Base-by-base conservation (phyloP, 2,113 vertebrate genomes). In the Lycaon pictus region DNA sequence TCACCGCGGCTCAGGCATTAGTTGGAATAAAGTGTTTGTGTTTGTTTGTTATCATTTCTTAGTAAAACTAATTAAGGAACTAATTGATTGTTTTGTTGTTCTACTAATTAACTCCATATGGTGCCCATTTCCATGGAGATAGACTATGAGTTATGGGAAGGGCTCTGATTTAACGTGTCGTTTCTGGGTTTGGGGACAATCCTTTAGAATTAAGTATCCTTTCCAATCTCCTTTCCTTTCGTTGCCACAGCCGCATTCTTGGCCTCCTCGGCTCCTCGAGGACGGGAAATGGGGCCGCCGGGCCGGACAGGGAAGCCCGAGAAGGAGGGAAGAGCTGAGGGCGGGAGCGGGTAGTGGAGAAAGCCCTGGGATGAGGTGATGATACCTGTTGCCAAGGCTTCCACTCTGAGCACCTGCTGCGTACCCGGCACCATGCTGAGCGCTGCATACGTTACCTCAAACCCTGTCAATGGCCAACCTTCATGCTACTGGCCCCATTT, bases 11-110 rank as follows among this genome's bases (percentile, higher is more conserved):
- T 98, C 84, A 87, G 96, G 96, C 98, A 98, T 98, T 98, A 98
- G 98, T 98, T 98, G 98, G 98, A 98, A 99, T 98, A 98, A 98
- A 98, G 98, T 98, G 98, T 99, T 98, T 98, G 98, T 98, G 97
- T 99, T 99, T 99, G 98, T 99, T 99, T 99, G 98, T 99, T 99
- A 99, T 98, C 98, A 98, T 99, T 99, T 99, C 98, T 99, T 98
- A 93, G 98, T 98, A 98, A 99, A 99, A 99, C 98, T 99, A 99
- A 99, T 99, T 99, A 99, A 98, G 98, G 97, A 98, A 99, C 98
- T 99, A 99, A 99, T 99, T 99, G 99, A 99, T 99, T 99, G 99
- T 98, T 99, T 99, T 99, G 98, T 99, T 99, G 98, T 98, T 98
- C 98, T 98, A 97, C 98, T 99, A 99, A 99, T 99, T 99, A 99